phyloP scores from a whole-genome alignment of 2,113 vertebrate species.

The Python bivittatus region DNA sequence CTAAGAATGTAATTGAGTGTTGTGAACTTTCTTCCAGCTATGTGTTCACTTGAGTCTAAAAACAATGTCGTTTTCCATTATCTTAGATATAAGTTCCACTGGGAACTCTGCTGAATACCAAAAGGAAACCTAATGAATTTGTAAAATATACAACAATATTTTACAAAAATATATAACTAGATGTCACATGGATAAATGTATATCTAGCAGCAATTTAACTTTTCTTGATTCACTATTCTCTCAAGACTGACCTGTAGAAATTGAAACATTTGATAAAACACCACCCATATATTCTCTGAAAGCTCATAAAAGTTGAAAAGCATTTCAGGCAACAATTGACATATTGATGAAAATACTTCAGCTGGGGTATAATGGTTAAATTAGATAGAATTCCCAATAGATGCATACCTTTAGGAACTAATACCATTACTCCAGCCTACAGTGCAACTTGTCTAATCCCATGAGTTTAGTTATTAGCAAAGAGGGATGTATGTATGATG shows the following conservation, averaged over 20 bases:
- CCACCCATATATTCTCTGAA: slow-evolving; percentile 43
- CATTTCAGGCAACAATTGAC: slow-evolving; percentile 59
- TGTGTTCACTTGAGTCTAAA: not conserved
- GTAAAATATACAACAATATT: slow-evolving; percentile 14
- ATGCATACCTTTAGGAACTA: slow-evolving; percentile 56
- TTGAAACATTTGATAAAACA: slow-evolving; percentile 56
- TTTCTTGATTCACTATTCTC: slow-evolving; percentile 25
- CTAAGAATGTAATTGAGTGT: not conserved
- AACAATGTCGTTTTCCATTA: not conserved
- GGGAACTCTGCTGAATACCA: not conserved
- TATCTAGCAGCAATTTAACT: slow-evolving; percentile 35
- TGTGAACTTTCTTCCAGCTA: slow-evolving; percentile 9
- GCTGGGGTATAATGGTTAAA: slow-evolving; percentile 53
- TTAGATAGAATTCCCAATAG: slow-evolving; percentile 58
- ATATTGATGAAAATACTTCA: slow-evolving; percentile 56
- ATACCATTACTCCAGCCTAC: slow-evolving; percentile 66
- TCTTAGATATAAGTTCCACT: slow-evolving; percentile 19
- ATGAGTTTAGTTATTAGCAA: slow-evolving; percentile 57
- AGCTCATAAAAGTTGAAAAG: slow-evolving; percentile 42
- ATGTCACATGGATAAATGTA: slow-evolving; percentile 24
- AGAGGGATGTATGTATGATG: slow-evolving; percentile 38
- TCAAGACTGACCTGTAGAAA: slow-evolving; percentile 12
- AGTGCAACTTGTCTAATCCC: slow-evolving; percentile 68
- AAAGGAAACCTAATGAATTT: not conserved
- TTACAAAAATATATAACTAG: not conserved